Conservation (phyloP, 1,140 invertebrate genomes). For the Micrasema longulum region DNA sequence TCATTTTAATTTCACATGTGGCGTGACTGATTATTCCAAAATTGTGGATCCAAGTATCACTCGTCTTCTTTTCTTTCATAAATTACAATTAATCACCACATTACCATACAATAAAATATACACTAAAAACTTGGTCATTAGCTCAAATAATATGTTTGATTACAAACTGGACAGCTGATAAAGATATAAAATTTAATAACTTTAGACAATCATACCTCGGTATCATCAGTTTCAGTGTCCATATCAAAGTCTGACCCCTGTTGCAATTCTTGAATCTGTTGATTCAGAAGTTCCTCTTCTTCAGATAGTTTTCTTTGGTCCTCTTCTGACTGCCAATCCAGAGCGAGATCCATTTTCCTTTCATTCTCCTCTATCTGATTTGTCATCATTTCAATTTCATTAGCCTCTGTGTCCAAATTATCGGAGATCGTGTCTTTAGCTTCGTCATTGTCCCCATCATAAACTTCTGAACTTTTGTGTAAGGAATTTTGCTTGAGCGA, state of each 20-base stretch:
- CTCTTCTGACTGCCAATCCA: constrained; percentile 67
- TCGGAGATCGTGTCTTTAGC: constrained; percentile 46
- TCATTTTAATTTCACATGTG: no score
- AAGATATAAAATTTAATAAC: no score
- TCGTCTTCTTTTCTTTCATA: no score
- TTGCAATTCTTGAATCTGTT: constrained; percentile 81
- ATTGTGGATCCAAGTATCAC: no score
- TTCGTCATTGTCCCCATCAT: constrained; percentile 44
- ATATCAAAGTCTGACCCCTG: constrained; percentile 85
- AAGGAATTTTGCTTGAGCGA: constrained; percentile 28
- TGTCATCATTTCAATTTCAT: constrained; percentile 67
- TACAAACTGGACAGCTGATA: no score
- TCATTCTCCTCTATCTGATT: constrained; percentile 68
- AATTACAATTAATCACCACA: no score
- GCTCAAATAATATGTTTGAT: no score
- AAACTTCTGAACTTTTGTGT: constrained; percentile 31
- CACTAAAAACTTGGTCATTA: no score
- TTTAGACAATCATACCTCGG: constrained; percentile 63
- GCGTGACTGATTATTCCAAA: no score
- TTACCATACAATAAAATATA: no score
- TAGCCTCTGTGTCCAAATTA: constrained; percentile 59
- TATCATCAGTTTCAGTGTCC: constrained; percentile 85
- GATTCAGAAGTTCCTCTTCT: constrained; percentile 83
- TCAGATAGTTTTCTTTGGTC: constrained; percentile 77
- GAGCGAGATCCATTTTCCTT: constrained; percentile 64